These are phyloP conservation scores for Athetis lepigone DNA, from an alignment of 2,888 invertebrate species.

Conservation along the genomic window DNA sequence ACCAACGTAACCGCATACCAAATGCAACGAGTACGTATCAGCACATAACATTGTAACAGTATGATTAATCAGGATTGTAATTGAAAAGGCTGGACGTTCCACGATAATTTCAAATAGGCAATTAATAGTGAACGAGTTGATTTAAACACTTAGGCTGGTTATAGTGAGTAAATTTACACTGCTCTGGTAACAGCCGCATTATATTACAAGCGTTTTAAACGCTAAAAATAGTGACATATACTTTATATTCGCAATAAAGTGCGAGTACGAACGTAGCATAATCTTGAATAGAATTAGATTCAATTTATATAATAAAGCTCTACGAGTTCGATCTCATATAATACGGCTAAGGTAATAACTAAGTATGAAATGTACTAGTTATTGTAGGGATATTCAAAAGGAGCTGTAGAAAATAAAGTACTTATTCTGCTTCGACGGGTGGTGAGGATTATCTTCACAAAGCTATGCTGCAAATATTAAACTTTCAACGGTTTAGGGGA, in stretches of 20 bases:
- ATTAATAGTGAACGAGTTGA: conserved; percentile 1
- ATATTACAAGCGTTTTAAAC: not conserved
- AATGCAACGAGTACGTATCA: conserved; percentile 60
- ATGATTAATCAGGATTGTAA: conserved; percentile 40
- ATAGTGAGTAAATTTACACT: too few relatives aligned
- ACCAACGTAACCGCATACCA: conserved; percentile 70
- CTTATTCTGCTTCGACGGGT: conserved; percentile 50
- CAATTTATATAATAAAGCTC: conserved; percentile 42
- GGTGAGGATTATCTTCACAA: conserved; percentile 65
- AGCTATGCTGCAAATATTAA: conserved; percentile 66
- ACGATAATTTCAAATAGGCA: conserved; percentile 4
- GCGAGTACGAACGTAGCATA: conserved; percentile 21
- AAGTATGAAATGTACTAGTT: conserved; percentile 56
- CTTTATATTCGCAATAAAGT: too few relatives aligned
- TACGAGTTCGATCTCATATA: conserved; percentile 33
- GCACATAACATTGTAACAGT: conserved; percentile 42
- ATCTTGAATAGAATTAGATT: conserved; percentile 40
- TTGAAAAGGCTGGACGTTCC: conserved; percentile 15
- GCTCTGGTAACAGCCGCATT: too few relatives aligned
- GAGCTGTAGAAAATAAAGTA: conserved; percentile 37
- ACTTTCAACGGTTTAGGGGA: conserved; percentile 60
- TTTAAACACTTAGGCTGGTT: conserved; percentile 1
- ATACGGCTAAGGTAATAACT: conserved; percentile 56
- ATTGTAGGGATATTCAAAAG: conserved; percentile 52
- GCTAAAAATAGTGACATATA: too few relatives aligned